Conservation (phyloP, 2,888 invertebrate species). For the Hofmannophila pseudospretella region DNA sequence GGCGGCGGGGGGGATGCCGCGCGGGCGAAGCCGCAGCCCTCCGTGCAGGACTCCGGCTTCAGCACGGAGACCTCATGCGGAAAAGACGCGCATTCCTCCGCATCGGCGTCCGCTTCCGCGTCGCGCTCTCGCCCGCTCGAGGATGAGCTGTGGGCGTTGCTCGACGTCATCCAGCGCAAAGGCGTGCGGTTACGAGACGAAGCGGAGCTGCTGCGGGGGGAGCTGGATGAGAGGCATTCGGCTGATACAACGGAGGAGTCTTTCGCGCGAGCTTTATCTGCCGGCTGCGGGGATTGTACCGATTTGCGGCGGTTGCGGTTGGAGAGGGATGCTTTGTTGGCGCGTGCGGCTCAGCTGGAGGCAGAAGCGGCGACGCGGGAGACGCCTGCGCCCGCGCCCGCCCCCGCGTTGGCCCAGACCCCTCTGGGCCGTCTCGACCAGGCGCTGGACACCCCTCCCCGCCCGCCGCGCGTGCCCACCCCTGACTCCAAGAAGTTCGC, state of each 20-base stretch:
- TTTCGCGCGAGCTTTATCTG: conserved; percentile 72
- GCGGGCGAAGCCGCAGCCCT: conserved; percentile 80
- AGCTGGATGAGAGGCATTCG: conserved; percentile 44
- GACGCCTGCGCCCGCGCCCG: conserved; percentile 28
- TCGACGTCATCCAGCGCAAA: conserved; percentile 90
- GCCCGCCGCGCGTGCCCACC: conserved; percentile 80
- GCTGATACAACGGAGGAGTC: conserved; percentile 80
- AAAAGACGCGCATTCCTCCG: conserved; percentile 86
- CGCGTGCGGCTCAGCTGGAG: conserved; percentile 86
- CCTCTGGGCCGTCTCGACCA: conserved; percentile 83
- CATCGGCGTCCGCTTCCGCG: conserved; percentile 77
- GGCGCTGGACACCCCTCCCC: conserved; percentile 81
- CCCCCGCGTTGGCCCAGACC: conserved; percentile 60
- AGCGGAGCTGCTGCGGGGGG: conserved; percentile 81
- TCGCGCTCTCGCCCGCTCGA: conserved; percentile 77
- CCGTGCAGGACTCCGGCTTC: conserved; percentile 90
- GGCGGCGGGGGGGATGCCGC: conserved; percentile 63
- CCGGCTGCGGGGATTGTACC: conserved; percentile 38
- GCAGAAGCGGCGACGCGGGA: conserved; percentile 81
- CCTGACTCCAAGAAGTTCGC: conserved; percentile 87
- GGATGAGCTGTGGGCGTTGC: conserved; percentile 90
- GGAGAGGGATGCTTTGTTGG: conserved; percentile 86
- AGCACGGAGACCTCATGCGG: conserved; percentile 92
- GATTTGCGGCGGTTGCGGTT: conserved; percentile 80
- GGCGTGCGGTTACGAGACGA: conserved; percentile 83